Evolutionary conservation across 2,888 invertebrate genomes (phyloP).

Genomic region (Noctua comes): DNA sequence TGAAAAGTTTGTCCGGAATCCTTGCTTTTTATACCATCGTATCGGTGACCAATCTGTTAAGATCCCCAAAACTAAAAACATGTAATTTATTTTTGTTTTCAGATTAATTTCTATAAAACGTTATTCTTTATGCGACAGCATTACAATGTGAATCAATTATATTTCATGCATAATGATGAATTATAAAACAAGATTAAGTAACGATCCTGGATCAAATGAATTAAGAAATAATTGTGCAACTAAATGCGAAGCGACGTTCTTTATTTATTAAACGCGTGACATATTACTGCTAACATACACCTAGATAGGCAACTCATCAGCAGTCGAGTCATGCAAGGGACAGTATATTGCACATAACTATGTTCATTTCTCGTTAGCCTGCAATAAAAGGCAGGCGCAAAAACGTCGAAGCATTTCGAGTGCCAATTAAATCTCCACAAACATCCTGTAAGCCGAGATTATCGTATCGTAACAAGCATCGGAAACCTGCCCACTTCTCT

Average conservation of each 20-base stretch:
- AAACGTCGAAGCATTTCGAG: constrained; percentile 84
- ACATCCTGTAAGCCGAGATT: constrained; percentile 89
- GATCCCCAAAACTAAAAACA: neutral
- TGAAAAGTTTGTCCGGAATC: neutral
- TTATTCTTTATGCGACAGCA: neutral
- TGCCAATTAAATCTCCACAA: constrained; percentile 89
- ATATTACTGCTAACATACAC: constrained; percentile 45
- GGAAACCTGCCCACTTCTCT: constrained; percentile 86
- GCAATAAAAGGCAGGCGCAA: constrained; percentile 83
- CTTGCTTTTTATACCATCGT: neutral
- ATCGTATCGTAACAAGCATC: constrained; percentile 89
- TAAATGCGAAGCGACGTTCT: constrained; percentile 10
- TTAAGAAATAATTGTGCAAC: constrained; percentile 20
- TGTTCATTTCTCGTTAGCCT: constrained; percentile 78
- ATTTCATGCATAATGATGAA: neutral
- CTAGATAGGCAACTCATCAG: constrained; percentile 61
- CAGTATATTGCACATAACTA: constrained; percentile 73
- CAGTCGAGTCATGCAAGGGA: constrained; percentile 65
- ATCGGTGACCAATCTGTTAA: neutral
- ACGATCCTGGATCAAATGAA: constrained; percentile 12
- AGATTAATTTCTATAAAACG: neutral
- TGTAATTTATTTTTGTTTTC: neutral
- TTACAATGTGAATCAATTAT: neutral
- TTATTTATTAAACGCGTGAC: constrained; percentile 48
- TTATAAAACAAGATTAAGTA: neutral